phyloP scores from a whole-genome alignment of 2,888 invertebrate genomes.

The Acronicta aceris region DNA sequence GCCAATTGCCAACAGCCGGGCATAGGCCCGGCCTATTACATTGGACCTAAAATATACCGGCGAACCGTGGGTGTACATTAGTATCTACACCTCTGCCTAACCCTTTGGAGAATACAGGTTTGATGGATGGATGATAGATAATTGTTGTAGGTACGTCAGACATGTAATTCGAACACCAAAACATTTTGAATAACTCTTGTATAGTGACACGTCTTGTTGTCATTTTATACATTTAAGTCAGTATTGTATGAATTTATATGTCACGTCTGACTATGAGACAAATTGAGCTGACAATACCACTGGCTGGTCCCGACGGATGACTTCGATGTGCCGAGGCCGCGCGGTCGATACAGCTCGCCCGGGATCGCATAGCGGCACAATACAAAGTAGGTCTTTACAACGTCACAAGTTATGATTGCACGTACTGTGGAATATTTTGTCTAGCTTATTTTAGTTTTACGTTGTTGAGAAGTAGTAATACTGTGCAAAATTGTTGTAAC shows the following conservation, averaged over 20 bases:
- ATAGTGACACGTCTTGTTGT: background rate
- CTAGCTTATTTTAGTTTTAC: conserved; percentile 21
- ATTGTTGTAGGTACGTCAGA: no score
- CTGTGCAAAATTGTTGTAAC: background rate
- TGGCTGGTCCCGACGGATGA: conserved; percentile 38
- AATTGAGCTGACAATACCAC: conserved; percentile 49
- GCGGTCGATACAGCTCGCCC: conserved; percentile 76
- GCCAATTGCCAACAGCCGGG: no score
- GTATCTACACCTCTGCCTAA: no score
- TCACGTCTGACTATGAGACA: conserved; percentile 29
- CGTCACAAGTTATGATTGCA: conserved; percentile 47
- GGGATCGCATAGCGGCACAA: conserved; percentile 59
- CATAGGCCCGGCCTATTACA: no score
- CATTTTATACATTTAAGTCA: background rate
- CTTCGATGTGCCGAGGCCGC: conserved; percentile 29
- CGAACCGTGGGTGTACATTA: no score
- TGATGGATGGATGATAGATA: no score
- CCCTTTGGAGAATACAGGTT: no score
- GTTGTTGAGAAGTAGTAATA: background rate
- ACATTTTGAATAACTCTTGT: background rate
- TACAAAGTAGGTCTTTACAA: conserved; percentile 51
- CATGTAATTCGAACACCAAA: no score
- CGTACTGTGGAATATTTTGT: conserved; percentile 12
- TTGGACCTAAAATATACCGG: no score
- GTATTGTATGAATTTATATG: conserved; percentile 21